Conservation (phyloP, 23 tunicate species). For the Trididemnum nubilum region DNA sequence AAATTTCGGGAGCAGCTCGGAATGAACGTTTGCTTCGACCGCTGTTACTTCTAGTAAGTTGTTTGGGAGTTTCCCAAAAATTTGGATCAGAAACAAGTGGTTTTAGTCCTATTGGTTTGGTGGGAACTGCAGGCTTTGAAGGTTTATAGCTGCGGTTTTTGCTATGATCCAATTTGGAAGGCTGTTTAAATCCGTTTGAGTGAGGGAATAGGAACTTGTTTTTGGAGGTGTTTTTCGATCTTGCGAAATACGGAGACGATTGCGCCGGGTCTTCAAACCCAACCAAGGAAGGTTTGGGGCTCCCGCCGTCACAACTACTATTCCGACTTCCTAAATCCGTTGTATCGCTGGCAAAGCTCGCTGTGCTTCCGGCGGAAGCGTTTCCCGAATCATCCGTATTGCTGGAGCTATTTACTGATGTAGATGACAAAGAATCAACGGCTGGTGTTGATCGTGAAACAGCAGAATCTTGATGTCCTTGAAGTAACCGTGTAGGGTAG, state of each 20-base stretch:
- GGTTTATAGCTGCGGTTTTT: conserved; percentile 4
- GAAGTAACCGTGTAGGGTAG: not conserved
- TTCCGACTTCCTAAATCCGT: conserved; percentile 72
- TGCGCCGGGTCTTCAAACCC: conserved; percentile 49
- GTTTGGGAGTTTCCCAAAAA: conserved; percentile 23
- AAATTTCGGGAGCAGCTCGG: not conserved
- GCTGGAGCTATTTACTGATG: conserved; percentile 38
- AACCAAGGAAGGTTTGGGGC: conserved; percentile 57
- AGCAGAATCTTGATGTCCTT: not conserved
- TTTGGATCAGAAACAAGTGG: not conserved
- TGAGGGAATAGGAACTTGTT: conserved; percentile 1
- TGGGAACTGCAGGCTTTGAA: conserved; percentile 43
- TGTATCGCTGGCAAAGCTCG: conserved; percentile 35
- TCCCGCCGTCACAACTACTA: conserved; percentile 93
- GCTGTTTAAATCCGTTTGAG: not conserved
- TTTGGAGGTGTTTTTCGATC: conserved; percentile 24
- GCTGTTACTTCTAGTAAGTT: conserved; percentile 77
- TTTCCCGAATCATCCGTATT: conserved; percentile 95
- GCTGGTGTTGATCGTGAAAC: not conserved
- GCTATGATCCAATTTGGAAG: not conserved
- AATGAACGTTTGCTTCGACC: conserved; percentile 34
- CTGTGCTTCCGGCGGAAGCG: conserved; percentile 89
- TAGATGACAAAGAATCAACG: conserved; percentile 25
- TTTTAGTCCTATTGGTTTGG: conserved; percentile 7
- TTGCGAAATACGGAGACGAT: conserved; percentile 40